These are phyloP conservation scores for Formicarius rufipectus DNA, from an alignment of 2,113 vertebrate species.

Conservation along the genomic window DNA sequence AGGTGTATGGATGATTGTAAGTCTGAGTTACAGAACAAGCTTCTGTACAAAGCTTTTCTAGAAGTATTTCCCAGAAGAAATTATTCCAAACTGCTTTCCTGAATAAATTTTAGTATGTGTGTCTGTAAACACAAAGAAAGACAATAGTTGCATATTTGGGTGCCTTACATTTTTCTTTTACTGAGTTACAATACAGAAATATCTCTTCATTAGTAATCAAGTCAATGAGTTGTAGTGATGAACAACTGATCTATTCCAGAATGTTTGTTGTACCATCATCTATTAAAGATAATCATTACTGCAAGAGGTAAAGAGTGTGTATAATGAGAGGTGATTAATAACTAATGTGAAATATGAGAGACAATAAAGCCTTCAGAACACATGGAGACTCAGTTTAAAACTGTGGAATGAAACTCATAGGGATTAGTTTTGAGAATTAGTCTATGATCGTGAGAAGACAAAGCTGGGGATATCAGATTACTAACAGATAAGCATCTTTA, in stretches of 20 bases:
- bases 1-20: background rate
- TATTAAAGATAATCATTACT: background rate
- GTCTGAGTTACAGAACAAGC: background rate
- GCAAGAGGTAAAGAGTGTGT: background rate
- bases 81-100: background rate
- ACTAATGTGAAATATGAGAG: background rate
- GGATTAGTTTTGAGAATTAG: conserved; percentile 4
- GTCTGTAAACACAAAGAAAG: background rate
- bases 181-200: background rate
- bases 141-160: background rate
- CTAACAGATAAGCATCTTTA: background rate
- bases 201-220: background rate
- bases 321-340: background rate
- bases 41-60: background rate
- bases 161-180: background rate
- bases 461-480: background rate
- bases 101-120: background rate
- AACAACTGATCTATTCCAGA: background rate
- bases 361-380: background rate
- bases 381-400: background rate
- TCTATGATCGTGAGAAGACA: background rate
- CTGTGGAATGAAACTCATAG: background rate
- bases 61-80: background rate
- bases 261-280: background rate
- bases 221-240: background rate